Evolutionary conservation across 2,888 invertebrate species (phyloP), one percentile per base, ranked within the genome.

Genomic region (Gisinianus flammeolus): DNA sequence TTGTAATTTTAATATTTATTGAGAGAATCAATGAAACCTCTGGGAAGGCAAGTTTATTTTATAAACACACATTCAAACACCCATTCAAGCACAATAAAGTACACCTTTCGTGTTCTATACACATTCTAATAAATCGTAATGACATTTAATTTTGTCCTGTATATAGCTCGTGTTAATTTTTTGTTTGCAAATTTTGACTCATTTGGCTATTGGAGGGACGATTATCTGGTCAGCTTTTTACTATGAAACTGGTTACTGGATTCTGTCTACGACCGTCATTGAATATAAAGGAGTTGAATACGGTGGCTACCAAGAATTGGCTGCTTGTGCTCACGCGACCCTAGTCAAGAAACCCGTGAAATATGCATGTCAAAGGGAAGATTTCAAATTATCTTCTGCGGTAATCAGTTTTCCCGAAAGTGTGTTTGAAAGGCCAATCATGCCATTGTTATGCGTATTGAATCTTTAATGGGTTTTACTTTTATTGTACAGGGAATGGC

Each of bases 251-350:
- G 33, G 35, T 19, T 68, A 33, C 24, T 19, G 19, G n/a, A n/a
- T 35, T n/a, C 68, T 68, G 2, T 12, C 33, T 31, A 19, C 22
- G 4, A 35, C n/a, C 12, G 16, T 16, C 0, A 30, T 68, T 5
- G 12, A 22, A 10, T 0, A 33, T 6, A n/a, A 68, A 6, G 68
- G 68, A 33, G 16, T 22, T 22, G n/a, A 22, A 5, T 68, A 68
- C 30, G 68, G 68, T 22, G 24, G 33, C n/a, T 68, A 68, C 35
- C 10, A 33, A 31, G 68, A 68, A n/a, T 33, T 68, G n/a, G 12
- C n/a, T 8, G 16, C 31, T 19, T 68, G 68, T 24, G 19, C 30
- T 22, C 26, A 19, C 8, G 30, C 26, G 24, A 30, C 30, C 12
- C 10, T 12, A 33, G 22, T 0, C 1, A 33, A 5, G 0, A 33